Conservation (phyloP, 1,140 invertebrate species). For the Idris sp. region DNA sequence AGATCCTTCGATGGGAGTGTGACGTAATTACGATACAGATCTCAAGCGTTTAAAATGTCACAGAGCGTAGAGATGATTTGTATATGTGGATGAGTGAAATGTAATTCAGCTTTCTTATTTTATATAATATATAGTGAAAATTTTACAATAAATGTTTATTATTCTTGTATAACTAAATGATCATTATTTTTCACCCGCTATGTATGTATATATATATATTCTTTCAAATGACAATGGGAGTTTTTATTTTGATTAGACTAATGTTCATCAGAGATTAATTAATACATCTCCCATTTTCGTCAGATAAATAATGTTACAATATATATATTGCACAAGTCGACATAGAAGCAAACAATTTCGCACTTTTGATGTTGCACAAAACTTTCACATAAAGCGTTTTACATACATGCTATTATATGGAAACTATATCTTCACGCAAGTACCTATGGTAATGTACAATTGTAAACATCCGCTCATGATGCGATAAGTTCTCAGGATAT, state of each 20-base stretch:
- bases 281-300: constrained; percentile 60
- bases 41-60: constrained; percentile 7
- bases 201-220: no score
- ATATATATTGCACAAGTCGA: constrained; percentile 64
- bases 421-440: constrained; percentile 37
- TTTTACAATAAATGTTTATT: constrained; percentile 46
- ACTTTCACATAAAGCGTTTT: constrained; percentile 58
- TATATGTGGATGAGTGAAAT: no score
- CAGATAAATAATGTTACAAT: constrained; percentile 40
- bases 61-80: no score
- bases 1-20: constrained; percentile 18
- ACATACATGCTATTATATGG: constrained; percentile 56
- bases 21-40: constrained; percentile 31
- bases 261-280: constrained; percentile 6
- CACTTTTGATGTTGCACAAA: constrained; percentile 64
- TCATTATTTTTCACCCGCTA: no score
- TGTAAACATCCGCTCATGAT: constrained; percentile 68
- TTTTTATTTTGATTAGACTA: constrained; percentile 30
- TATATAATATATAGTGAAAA: constrained; percentile 41
- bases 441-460: constrained; percentile 61
- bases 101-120: no score
- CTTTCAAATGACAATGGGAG: no score
- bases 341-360: constrained; percentile 65
- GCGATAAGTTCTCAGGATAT: constrained; percentile 64
- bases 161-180: constrained; percentile 44